A percentile compares a stretch with the other conserved stretches of the same genome.
Evolutionary conservation across 1,140 invertebrate species (phyloP).

Genomic region (Dreissena rostriformis): DNA sequence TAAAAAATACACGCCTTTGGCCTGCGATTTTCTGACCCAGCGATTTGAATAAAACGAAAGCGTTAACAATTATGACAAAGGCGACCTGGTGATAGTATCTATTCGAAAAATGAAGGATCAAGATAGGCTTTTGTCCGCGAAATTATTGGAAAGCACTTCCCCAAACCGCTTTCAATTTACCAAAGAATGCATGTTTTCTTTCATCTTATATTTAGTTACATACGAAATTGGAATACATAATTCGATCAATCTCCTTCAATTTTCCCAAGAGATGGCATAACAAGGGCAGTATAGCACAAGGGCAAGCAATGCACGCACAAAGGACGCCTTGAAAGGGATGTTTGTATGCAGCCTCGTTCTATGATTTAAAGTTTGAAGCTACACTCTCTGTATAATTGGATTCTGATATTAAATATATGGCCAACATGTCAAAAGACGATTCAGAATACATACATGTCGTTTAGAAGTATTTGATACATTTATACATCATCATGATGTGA

Average conservation of each 20-base stretch:
- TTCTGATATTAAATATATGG: no score
- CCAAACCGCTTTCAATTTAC: constrained; percentile 47
- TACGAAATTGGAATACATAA: constrained; percentile 14
- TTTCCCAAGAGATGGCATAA: background rate
- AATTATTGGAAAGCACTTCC: constrained; percentile 20
- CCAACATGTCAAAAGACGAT: no score
- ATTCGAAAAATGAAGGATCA: constrained; percentile 21
- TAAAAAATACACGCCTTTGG: no score
- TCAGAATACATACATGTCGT: no score
- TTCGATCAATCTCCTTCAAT: no score
- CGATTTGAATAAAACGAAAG: background rate
- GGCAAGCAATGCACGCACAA: background rate
- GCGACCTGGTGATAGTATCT: constrained; percentile 1
- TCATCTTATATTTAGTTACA: constrained; percentile 31
- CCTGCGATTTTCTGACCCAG: background rate
- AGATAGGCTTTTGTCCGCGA: constrained; percentile 22
- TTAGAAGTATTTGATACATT: no score
- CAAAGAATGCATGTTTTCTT: constrained; percentile 25
- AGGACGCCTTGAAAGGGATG: no score
- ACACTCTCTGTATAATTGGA: no score
- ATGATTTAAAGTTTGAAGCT: no score
- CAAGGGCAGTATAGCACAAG: background rate
- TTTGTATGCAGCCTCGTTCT: no score
- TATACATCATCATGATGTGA: no score
- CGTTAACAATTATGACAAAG: constrained; percentile 33